A percentile compares a stretch with the other conserved stretches of the same genome.
phyloP scores from a whole-genome alignment of 37 sponge, comb jelly and placozoan species.

The Cliona cf. orientalis region DNA sequence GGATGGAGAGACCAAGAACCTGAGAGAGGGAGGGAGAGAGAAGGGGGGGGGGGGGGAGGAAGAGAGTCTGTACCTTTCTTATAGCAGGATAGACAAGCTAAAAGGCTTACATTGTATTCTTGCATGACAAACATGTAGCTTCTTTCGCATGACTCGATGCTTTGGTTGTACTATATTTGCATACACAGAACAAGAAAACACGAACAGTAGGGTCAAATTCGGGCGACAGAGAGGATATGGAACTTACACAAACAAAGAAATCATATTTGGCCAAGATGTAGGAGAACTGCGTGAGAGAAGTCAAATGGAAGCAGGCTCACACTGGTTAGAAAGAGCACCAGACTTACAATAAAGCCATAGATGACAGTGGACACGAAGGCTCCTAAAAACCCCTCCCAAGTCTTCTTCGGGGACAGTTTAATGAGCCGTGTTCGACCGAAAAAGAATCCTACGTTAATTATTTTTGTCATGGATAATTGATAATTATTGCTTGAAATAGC shows the following conservation, averaged over 20 bases:
- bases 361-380: slow-evolving; percentile 83
- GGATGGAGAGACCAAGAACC: slow-evolving; percentile 25
- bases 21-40: slow-evolving; percentile 6
- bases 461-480: too few species aligned
- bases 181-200: too few species aligned
- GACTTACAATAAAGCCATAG: slow-evolving; percentile 83
- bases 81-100: too few species aligned
- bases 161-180: too few species aligned
- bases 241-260: slow-evolving; percentile 80
- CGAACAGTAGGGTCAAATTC: neutral
- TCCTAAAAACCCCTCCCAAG: slow-evolving; percentile 99
- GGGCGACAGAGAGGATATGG: too few species aligned
- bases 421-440: slow-evolving; percentile 94
- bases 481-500: neutral
- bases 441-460: slow-evolving; percentile 92
- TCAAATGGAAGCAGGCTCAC: neutral
- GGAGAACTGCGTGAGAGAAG: slow-evolving; percentile 59
- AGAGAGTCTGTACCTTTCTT: neutral
- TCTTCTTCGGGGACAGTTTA: slow-evolving; percentile 98
- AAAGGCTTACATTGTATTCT: neutral
- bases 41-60: slow-evolving; percentile 11
- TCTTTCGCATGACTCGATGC: too few species aligned
- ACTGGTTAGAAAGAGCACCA: neutral
- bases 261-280: slow-evolving; percentile 76
- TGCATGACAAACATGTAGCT: too few species aligned